phyloP scores from a whole-genome alignment of 2,113 vertebrate genomes.

The Nipponia nippon region DNA sequence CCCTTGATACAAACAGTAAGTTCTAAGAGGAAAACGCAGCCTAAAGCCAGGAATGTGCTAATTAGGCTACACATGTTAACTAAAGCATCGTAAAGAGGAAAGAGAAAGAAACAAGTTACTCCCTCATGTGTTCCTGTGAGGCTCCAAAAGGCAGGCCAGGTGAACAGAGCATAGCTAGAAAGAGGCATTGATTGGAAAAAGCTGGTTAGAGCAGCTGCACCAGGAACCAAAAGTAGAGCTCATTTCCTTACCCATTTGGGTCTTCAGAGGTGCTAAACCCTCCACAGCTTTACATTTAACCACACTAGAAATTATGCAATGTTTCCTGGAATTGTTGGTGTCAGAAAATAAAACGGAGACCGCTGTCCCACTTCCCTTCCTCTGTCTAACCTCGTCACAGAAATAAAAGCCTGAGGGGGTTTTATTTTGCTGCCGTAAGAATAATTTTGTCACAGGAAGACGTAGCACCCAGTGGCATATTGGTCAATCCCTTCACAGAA shows the following conservation, averaged over 20 bases:
- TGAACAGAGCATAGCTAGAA: neutral
- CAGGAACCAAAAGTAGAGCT: neutral
- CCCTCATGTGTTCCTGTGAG: neutral
- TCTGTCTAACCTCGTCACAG: neutral
- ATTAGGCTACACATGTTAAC: neutral
- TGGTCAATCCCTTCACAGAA: neutral
- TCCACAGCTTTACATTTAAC: neutral
- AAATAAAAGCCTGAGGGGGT: neutral
- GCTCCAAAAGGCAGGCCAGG: neutral
- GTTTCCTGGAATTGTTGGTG: neutral
- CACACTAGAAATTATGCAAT: neutral
- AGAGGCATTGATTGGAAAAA: neutral
- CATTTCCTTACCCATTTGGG: neutral
- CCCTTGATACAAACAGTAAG: neutral
- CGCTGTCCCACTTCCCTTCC: neutral
- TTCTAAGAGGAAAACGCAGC: neutral
- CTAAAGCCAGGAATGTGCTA: neutral
- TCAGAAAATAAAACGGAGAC: neutral
- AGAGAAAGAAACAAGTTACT: neutral
- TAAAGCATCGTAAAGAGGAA: neutral
- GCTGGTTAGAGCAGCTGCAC: neutral
- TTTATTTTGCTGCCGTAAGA: neutral
- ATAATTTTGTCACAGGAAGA: neutral
- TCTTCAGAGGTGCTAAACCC: neutral
- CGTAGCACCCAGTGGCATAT: neutral